Evolutionary conservation across 2,113 vertebrate genomes (phyloP).

Genomic region (Rhynchomys soricoides): DNA sequence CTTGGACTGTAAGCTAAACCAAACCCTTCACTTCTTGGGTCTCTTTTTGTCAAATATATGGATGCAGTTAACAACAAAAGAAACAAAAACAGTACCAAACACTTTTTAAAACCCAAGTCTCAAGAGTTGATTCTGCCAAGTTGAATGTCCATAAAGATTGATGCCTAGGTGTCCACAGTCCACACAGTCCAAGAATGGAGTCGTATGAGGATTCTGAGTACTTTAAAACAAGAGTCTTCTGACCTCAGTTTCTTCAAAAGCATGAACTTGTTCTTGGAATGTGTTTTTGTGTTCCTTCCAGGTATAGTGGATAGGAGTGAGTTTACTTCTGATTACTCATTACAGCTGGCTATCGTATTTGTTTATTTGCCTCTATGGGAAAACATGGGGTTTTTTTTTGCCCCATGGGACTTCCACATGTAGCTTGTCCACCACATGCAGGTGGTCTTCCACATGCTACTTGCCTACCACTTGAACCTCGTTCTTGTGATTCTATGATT

Average conservation of each 20-base stretch:
- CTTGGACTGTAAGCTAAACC: not conserved
- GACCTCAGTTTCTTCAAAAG: not conserved
- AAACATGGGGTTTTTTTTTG: not conserved
- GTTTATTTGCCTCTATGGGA: not conserved
- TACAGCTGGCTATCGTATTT: not conserved
- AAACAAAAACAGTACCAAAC: not conserved
- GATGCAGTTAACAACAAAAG: not conserved
- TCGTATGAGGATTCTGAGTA: not conserved
- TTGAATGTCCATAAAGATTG: not conserved
- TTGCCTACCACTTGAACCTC: too few relatives aligned
- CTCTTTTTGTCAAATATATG: not conserved
- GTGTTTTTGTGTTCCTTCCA: not conserved
- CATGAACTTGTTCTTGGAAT: not conserved
- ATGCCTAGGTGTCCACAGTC: not conserved
- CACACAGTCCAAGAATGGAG: not conserved
- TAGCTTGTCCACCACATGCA: not conserved
- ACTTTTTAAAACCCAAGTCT: not conserved
- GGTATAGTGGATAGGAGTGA: rapidly evolving
- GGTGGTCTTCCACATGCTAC: not conserved
- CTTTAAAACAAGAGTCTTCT: not conserved
- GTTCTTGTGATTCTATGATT: not conserved
- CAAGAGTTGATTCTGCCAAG: constrained; percentile 20
- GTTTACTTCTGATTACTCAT: not conserved
- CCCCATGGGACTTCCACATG: not conserved
- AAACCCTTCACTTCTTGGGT: not conserved